phyloP scores from a whole-genome alignment of 2,113 vertebrate genomes.

The Pterophyllum scalare region DNA sequence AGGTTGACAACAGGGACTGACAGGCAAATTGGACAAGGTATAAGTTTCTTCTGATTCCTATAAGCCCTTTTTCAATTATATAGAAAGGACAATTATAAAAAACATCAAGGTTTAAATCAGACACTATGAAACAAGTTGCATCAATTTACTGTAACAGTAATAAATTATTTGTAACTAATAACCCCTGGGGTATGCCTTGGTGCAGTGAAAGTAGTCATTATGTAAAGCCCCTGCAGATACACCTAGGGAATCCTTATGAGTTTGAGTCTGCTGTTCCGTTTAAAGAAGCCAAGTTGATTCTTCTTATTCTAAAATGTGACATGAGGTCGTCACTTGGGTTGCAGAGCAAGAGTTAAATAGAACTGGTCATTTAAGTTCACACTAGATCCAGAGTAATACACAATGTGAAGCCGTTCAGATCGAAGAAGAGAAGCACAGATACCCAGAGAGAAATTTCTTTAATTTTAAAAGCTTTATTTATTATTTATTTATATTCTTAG shows the following conservation, averaged over 20 bases:
- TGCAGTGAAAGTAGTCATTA: too few species aligned
- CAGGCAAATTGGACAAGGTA: neutral
- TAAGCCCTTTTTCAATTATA: neutral
- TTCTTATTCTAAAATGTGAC: neutral
- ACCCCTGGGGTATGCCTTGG: neutral
- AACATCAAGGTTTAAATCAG: neutral
- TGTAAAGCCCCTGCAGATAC: too few species aligned
- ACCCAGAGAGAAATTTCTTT: neutral
- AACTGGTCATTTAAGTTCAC: neutral
- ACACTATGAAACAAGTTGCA: neutral
- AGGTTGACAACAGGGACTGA: neutral
- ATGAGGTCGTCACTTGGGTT: too few species aligned
- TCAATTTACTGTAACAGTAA: neutral
- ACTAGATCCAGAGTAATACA: neutral
- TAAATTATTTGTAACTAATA: neutral
- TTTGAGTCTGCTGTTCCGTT: neutral
- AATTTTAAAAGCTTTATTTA: neutral
- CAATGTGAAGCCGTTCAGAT: neutral
- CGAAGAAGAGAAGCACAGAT: neutral
- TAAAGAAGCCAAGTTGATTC: neutral
- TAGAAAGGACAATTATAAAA: too few species aligned
- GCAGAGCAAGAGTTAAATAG: too few species aligned
- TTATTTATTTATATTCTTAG: neutral
- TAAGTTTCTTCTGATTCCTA: neutral
- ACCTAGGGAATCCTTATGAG: rapidly evolving